Percentiles rank a stretch among this genome's conserved stretches.
Conservation (phyloP, 2,113 vertebrate genomes). For the Argyrosomus japonicus region DNA sequence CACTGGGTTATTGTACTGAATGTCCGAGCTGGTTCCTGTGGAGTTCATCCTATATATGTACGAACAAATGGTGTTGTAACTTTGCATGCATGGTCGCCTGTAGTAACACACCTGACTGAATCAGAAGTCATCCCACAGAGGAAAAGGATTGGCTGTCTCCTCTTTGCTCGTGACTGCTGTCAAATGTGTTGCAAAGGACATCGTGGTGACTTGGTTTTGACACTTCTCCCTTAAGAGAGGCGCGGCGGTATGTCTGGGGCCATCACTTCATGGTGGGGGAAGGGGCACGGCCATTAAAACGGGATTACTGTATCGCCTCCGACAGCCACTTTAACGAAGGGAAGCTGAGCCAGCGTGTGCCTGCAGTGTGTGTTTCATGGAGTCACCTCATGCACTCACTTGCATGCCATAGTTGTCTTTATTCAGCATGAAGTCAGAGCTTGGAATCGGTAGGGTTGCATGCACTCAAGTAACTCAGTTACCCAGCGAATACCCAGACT, state of each 20-base stretch:
- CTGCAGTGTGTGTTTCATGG: conserved; percentile 60
- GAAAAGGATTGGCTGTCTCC: conserved; percentile 20
- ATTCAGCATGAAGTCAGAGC: conserved; percentile 50
- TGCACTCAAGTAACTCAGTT: conserved; percentile 20
- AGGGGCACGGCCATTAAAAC: conserved; percentile 78
- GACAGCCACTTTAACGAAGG: conserved; percentile 76
- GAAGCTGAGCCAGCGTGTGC: conserved; percentile 71
- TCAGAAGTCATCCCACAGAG: conserved; percentile 19
- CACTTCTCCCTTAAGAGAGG: conserved; percentile 75
- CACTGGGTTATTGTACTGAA: conserved; percentile 36
- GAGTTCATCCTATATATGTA: not conserved
- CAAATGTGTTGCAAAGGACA: conserved; percentile 44
- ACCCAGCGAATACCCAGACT: not conserved
- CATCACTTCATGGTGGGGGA: conserved; percentile 71
- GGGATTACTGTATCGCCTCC: conserved; percentile 77
- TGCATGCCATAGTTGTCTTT: conserved; percentile 58
- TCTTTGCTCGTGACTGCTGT: conserved; percentile 56
- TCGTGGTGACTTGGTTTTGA: conserved; percentile 63
- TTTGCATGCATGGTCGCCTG: not conserved
- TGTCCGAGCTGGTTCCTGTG: conserved; percentile 16
- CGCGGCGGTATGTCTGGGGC: conserved; percentile 62
- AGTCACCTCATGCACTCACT: conserved; percentile 49
- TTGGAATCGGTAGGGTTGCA: conserved; percentile 40
- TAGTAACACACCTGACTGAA: conserved; percentile 39
- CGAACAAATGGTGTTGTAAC: not conserved